Base-by-base conservation (phyloP, 1,140 invertebrate species). In the Calycopis cecrops region DNA sequence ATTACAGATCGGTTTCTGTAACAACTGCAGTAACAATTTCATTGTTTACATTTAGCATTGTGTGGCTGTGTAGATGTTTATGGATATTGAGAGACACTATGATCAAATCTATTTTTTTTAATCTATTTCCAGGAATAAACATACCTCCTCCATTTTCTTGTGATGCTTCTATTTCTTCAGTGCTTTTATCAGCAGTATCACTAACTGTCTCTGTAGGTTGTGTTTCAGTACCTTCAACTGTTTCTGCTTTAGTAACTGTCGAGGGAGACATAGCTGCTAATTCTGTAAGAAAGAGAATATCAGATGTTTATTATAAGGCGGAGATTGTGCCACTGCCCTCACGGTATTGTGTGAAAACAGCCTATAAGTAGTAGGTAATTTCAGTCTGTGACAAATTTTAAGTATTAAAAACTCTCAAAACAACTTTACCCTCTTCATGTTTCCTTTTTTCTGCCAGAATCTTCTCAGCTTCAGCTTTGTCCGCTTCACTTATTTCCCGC, bases 401-500 rank as follows among this genome's bases (percentile, higher is more conserved):
- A n/a, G n/a, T n/a, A 52, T 55, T 9, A 38, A 38, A 55, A 16
- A 48, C 11, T 33, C 10, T 35, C 11, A 14, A n/a, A n/a, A n/a
- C n/a, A n/a, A n/a, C n/a, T 28, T 28, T 49, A 78, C 76, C 76
- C 63, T 74, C 72, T 65, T 75, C 76, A 37, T 69, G 67, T 67
- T 74, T 82, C 21, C 80, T 64, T 62, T 87, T 89, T 59, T 90
- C 90, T 52, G 89, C 86, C n/a, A 90, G 73, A 11, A 85, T 88
- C 59, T 88, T 77, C 52, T 84, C 86, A 9, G 89, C 89, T 38
- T 88, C 85, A 51, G 90, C 90, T 60, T 91, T 92, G 67, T 92
- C 90, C 1, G 90, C 90, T 59, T 91, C 90, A 1, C 90, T 90
- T 37, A 91, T 90, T 60, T 91, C 90, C 11, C 89, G 85, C 69